Percentiles rank a stretch among this genome's conserved stretches.
Evolutionary conservation across 2,113 vertebrate genomes (phyloP).

Genomic region (Oncorhynchus nerka): DNA sequence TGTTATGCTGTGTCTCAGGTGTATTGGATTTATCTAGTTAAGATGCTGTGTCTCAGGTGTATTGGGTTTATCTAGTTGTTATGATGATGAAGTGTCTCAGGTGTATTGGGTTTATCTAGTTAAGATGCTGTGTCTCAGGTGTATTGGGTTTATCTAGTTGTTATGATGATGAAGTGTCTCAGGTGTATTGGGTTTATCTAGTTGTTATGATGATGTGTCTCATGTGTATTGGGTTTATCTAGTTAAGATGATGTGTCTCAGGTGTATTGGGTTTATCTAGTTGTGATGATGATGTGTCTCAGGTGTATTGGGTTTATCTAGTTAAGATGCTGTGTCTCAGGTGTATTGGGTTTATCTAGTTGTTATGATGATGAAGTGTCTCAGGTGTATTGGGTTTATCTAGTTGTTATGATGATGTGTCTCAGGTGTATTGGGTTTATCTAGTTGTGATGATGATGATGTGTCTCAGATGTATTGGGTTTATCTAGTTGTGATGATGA

Average conservation of each 20-base stretch:
- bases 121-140: neutral
- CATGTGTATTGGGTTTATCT: no score
- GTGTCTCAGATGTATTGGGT: neutral
- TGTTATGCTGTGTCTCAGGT: neutral
- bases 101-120: neutral
- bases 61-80: neutral
- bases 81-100: no score
- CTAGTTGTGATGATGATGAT: neutral
- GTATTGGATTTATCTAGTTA: conserved; percentile 53
- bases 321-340: neutral
- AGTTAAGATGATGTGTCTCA: no score
- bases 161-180: neutral
- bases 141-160: neutral
- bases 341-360: neutral
- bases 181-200: conserved; percentile 63
- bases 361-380: neutral
- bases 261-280: no score
- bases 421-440: conserved; percentile 92
- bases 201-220: no score
- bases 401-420: neutral
- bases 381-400: conserved; percentile 92
- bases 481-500: neutral
- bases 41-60: neutral
- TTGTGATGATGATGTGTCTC: no score
- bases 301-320: neutral